These are phyloP conservation scores for Ridgeia piscesae DNA, from an alignment of 1,140 invertebrate genomes.

Conservation along the genomic window DNA sequence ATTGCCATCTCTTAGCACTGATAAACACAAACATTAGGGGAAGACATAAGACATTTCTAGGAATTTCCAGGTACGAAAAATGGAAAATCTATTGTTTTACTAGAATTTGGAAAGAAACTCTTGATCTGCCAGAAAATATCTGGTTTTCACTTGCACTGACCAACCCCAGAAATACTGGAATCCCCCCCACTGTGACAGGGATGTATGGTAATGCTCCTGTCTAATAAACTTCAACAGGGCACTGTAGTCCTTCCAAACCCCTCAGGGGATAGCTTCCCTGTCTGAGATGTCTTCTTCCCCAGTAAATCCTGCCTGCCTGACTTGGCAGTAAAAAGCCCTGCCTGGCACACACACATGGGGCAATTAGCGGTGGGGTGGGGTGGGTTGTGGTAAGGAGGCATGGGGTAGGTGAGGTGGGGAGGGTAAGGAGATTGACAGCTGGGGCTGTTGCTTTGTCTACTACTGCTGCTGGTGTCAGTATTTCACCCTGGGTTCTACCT, in stretches of 20 bases:
- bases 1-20: background rate
- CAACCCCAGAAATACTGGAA: background rate
- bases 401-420: no score
- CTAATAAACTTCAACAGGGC: constrained; percentile 1
- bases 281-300: background rate
- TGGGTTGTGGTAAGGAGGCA: no score
- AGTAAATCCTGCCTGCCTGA: background rate
- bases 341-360: background rate
- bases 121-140: no score
- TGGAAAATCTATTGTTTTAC: background rate
- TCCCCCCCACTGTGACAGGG: background rate
- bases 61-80: background rate
- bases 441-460: background rate
- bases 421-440: no score
- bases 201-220: background rate
- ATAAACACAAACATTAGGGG: background rate
- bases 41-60: background rate
- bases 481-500: background rate
- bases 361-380: background rate
- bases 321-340: background rate
- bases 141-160: background rate
- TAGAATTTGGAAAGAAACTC: background rate
- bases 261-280: background rate
- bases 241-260: background rate
- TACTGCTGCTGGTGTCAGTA: background rate